A percentile compares a stretch with the other conserved stretches of the same genome.
Conservation (phyloP, 1,140 invertebrate genomes). For the Papilio machaon region DNA sequence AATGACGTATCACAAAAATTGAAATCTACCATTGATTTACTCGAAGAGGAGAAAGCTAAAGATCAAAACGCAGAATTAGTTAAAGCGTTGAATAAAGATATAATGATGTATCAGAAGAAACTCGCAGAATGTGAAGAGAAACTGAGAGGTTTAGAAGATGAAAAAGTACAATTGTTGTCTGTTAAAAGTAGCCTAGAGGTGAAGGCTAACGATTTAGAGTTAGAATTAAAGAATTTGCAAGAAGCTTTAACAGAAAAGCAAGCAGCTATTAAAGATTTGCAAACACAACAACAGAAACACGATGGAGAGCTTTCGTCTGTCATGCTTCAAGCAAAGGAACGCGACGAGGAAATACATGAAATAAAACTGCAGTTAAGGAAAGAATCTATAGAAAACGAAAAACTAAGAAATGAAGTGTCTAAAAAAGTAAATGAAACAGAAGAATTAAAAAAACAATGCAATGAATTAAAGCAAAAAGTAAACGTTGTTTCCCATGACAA, state of each 20-base stretch:
- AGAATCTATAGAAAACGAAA: slow-evolving; percentile 80
- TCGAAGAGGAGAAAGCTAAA: slow-evolving; percentile 78
- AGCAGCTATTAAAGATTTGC: slow-evolving; percentile 69
- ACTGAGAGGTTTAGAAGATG: slow-evolving; percentile 69
- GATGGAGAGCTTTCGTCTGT: slow-evolving; percentile 66
- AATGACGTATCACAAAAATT: slow-evolving; percentile 78
- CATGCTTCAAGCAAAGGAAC: slow-evolving; percentile 75
- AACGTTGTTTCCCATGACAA: slow-evolving; percentile 56
- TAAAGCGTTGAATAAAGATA: slow-evolving; percentile 77
- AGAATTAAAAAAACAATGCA: slow-evolving; percentile 65
- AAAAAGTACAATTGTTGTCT: slow-evolving; percentile 65
- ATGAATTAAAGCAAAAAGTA: slow-evolving; percentile 61
- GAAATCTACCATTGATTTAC: slow-evolving; percentile 76
- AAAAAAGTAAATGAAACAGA: slow-evolving; percentile 61
- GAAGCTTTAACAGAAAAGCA: slow-evolving; percentile 71
- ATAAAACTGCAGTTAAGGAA: slow-evolving; percentile 77
- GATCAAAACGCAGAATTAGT: slow-evolving; percentile 73
- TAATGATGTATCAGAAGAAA: slow-evolving; percentile 76
- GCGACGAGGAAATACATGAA: slow-evolving; percentile 83
- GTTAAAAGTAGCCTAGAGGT: slow-evolving; percentile 65
- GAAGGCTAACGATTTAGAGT: slow-evolving; percentile 58
- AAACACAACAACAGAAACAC: slow-evolving; percentile 69
- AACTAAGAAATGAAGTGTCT: slow-evolving; percentile 60
- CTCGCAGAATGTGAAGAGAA: slow-evolving; percentile 74
- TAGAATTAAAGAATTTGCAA: slow-evolving; percentile 66